Evolutionary conservation across 2,888 invertebrate genomes (phyloP), one percentile per base, ranked within the genome.

Genomic region (Calliopum simillimum): DNA sequence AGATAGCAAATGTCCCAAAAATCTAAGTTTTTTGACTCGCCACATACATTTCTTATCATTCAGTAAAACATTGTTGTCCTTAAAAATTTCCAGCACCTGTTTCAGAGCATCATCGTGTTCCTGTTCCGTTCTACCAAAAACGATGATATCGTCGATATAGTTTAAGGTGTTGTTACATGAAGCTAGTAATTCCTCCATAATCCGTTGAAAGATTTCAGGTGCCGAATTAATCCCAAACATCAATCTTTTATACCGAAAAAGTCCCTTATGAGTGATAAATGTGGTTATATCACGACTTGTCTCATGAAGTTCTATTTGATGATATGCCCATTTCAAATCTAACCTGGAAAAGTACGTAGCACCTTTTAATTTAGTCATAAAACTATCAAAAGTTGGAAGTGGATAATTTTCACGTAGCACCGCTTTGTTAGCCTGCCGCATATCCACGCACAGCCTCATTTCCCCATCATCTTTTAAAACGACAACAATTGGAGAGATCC

Each of bases 151-250:
- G 58, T 76, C 72, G 2, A 75, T 44, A 58, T 78, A 82, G 58
- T 79, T 80, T 12, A 80, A 47, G 23, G 76, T 75, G 33, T 78
- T 78, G 61, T 76, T 69, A 67, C 81, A 81, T 25, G 71, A 43
- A 4, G 78, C 69, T 51, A 83, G 69, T 0, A 78, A 78, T 43
- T 75, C 76, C 72, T 81, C 76, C 51, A 81, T 73, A 8, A 73
- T 75, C 59, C 76, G 62, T 71, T 82, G 81, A 56, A 77, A 73
- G 23, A 75, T 77, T 67, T 74, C 74, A 5, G 77, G 74, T 0
- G 74, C 74, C 75, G 80, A 83, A 41, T 81, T 80, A 2, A 84
- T 78, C 0, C 82, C 82, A 63, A 85, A 85, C 80, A 84, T 79
- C 4, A 84, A 55, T 16, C 84, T 66, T 73, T 84, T 84, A 68